Evolutionary conservation across 1,140 invertebrate species (phyloP), one percentile per base, ranked within the genome.

Genomic region (Mesaphorura yosii): DNA sequence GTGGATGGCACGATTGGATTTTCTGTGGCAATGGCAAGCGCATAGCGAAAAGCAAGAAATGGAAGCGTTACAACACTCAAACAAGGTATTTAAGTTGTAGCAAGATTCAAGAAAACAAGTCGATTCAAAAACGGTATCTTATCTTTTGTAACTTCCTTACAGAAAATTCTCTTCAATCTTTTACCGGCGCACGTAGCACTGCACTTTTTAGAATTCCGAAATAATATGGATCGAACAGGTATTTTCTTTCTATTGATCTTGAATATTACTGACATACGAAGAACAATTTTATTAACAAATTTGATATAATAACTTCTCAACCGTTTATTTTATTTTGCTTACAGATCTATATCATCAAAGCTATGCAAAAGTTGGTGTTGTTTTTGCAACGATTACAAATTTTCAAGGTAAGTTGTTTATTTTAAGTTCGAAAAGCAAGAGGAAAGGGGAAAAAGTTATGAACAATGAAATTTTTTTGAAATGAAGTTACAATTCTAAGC

Each of bases 341-440:
- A n/a, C n/a, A n/a, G n/a, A n/a, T 69, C 76, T 95, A 57, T 94
- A 95, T 73, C 87, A 92, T 72, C 86, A 94, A 70, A 87, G 86
- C 66, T 94, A 94, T 72, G 80, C 80, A 57, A 81, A 86, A 64
- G 88, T 92, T 39, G 89, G 88, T 27, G 88, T 95, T 20, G 81
- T 92, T 41, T 94, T 94, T 72, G 89, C 88, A 23, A 89, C 86
- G 7, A 90, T 95, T 65, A 88, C 90, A 56, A 95, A 95, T 73
- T 95, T 92, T 70, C 88, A 92, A 26, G n/a, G n/a, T n/a, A n/a
- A n/a, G n/a, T n/a, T n/a, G n/a, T n/a, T n/a, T n/a, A n/a, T n/a
- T n/a, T n/a, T 34, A n/a, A 34, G n/a, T 34, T 34, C n/a, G 10
- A 34, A 10, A 34, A n/a, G 31, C n/a, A 34, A 10, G 10, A 34